Evolutionary conservation across 2,797 vertebrate species (phyloP), one percentile per base, ranked within the genome.

Genomic region (Sciurus carolinensis): DNA sequence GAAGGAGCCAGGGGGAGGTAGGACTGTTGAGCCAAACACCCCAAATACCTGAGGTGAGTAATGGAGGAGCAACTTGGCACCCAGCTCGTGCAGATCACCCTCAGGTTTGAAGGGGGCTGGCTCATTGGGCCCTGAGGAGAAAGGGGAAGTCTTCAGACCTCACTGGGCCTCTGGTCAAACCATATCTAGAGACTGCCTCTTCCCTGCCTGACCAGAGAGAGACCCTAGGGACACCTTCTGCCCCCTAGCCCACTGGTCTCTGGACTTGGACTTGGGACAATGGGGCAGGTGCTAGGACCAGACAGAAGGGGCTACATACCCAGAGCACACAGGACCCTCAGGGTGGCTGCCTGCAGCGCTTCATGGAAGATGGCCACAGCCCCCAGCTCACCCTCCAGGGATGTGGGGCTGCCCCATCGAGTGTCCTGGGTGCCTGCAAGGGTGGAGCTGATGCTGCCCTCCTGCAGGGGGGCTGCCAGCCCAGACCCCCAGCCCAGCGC

Each of bases 351-450:
- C 98, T 99, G 99, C 98, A 99, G 98, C 67, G 99, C 99, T 97
- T 99, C 99, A 0, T 99, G 99, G 98, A 99, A 99, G 98, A 99
- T 99, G 97, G 99, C 99, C 86, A 99, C 99, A 0, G 99, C 99
- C 80, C 99, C 99, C 64, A 99, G 98, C 94, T 99, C 99, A 0
- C 99, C 99, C 75, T 99, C 99, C 85, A 99, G 98, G 3, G 99
- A 99, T 0, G 99, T 99, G 44, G 99, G 99, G 18, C 99, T 99
- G 24, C 99, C 99, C 99, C 99, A 99, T 91, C 99, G 99, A 0
- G 98, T 99, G 98, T 99, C 99, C 98, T 99, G 99, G 72, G 99
- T 99, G 47, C 99, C 99, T 0, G 99, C 99, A 0, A 99, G 98
- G 1, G 99, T 99, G 92, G 99, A 99, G 98, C 99, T 99, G 94